Conservation (phyloP, 2,888 invertebrate species). For the Mimumesa dahlbomi region DNA sequence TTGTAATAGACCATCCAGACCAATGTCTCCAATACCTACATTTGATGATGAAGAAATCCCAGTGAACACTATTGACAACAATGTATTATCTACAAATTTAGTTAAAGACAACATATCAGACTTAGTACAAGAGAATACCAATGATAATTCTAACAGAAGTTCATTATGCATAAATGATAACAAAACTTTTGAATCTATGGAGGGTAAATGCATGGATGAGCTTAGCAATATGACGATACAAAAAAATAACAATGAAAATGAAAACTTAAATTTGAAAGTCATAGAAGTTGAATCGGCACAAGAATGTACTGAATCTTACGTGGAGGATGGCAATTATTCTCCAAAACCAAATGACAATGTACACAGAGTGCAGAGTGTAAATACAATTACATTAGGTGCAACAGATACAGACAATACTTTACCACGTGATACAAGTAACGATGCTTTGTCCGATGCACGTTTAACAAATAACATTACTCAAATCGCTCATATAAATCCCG, state of each 20-base stretch:
- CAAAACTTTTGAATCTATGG: slow-evolving; percentile 74
- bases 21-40: slow-evolving; percentile 88
- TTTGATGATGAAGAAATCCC: slow-evolving; percentile 81
- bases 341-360: slow-evolving; percentile 69
- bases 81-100: slow-evolving; percentile 51
- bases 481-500: slow-evolving; percentile 85
- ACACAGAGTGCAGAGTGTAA: slow-evolving; percentile 75
- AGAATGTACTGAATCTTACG: slow-evolving; percentile 61
- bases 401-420: slow-evolving; percentile 82
- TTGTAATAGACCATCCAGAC: slow-evolving; percentile 83
- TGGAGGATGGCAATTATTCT: slow-evolving; percentile 60
- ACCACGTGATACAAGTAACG: slow-evolving; percentile 87
- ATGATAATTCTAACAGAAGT: slow-evolving; percentile 64
- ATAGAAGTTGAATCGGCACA: slow-evolving; percentile 67
- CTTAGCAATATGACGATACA: slow-evolving; percentile 58
- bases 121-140: slow-evolving; percentile 50
- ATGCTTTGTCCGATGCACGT: slow-evolving; percentile 83
- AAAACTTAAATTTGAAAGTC: slow-evolving; percentile 66
- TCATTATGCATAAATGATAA: slow-evolving; percentile 70
- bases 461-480: slow-evolving; percentile 84
- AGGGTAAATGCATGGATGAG: slow-evolving; percentile 73
- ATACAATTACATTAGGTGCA: slow-evolving; percentile 73
- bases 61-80: slow-evolving; percentile 56
- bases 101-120: slow-evolving; percentile 46
- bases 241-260: slow-evolving; percentile 69